Percentiles rank a stretch among this genome's conserved stretches.
These are phyloP conservation scores for Plectropomus leopardus DNA, from an alignment of 2,113 vertebrate genomes.

Conservation along the genomic window DNA sequence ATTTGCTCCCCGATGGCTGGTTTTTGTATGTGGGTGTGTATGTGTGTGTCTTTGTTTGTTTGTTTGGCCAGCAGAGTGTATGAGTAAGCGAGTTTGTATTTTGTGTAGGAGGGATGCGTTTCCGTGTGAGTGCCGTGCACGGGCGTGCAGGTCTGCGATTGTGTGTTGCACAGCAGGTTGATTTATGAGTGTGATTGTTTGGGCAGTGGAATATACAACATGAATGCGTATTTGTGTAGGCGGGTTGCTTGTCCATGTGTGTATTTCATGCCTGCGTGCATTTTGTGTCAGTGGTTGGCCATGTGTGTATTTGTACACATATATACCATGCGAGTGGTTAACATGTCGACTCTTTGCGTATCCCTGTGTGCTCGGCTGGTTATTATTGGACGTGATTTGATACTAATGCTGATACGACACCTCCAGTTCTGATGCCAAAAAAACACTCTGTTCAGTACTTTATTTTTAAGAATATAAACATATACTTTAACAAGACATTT, in stretches of 20 bases:
- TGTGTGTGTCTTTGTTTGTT: conserved; percentile 41
- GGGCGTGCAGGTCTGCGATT: background rate
- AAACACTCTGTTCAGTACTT: background rate
- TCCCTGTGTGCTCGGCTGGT: too few species aligned
- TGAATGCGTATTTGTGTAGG: conserved; percentile 21
- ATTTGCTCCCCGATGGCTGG: conserved; percentile 68
- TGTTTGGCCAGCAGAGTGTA: conserved; percentile 38
- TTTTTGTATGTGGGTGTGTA: conserved; percentile 3
- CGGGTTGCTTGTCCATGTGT: conserved; percentile 7
- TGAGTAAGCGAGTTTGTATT: conserved; percentile 46
- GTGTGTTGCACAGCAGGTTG: background rate
- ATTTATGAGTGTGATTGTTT: conserved; percentile 3
- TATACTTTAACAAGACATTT: background rate
- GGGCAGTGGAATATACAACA: background rate
- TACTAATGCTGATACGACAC: too few species aligned
- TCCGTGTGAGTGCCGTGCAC: conserved; percentile 7
- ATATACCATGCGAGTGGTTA: background rate
- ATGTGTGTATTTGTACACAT: background rate
- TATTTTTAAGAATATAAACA: background rate
- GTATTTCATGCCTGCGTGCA: background rate
- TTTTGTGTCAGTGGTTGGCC: background rate
- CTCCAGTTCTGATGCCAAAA: background rate
- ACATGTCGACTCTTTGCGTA: background rate
- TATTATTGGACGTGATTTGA: background rate
- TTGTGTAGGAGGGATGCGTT: conserved; percentile 36